phyloP scores from a whole-genome alignment of 2,113 vertebrate genomes.

The Stictonetta naevosa region DNA sequence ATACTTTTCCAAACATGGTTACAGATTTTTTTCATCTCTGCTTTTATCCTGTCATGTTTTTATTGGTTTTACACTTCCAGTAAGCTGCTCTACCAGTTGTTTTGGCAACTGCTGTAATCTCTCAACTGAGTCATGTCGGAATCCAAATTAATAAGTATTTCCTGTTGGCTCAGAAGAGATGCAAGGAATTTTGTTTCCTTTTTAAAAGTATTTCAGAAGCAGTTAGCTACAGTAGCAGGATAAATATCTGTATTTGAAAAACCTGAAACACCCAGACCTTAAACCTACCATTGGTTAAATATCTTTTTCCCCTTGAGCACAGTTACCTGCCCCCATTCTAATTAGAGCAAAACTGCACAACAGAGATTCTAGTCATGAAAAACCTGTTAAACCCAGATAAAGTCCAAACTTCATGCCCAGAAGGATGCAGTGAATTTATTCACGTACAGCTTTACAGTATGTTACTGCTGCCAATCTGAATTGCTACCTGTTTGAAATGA shows the following conservation, averaged over 20 bases:
- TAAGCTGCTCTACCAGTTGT: not conserved
- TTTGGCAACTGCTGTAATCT: not conserved
- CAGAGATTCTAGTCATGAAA: not conserved
- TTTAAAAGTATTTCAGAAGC: not conserved
- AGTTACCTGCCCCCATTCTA: not conserved
- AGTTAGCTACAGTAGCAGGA: not conserved
- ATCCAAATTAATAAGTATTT: conserved; percentile 21
- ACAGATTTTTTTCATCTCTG: not conserved
- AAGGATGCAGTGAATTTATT: not conserved
- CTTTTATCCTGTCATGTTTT: not conserved
- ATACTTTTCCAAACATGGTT: not conserved
- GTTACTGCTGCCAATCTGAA: fast-evolving
- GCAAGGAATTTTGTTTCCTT: not conserved
- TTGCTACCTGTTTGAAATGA: not conserved
- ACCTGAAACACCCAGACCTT: not conserved
- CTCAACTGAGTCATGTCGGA: not conserved
- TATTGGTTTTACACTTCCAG: not conserved
- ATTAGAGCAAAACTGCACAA: not conserved
- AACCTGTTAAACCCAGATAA: not conserved
- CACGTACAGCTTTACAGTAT: fast-evolving
- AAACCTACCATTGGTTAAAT: not conserved
- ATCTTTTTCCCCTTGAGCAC: not conserved
- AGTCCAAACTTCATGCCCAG: not conserved
- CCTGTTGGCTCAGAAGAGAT: conserved; percentile 5
- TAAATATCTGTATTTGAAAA: not conserved